Evolutionary conservation across 2,113 vertebrate genomes (phyloP), one percentile per base, ranked within the genome.

Genomic region (Nicator chloris): DNA sequence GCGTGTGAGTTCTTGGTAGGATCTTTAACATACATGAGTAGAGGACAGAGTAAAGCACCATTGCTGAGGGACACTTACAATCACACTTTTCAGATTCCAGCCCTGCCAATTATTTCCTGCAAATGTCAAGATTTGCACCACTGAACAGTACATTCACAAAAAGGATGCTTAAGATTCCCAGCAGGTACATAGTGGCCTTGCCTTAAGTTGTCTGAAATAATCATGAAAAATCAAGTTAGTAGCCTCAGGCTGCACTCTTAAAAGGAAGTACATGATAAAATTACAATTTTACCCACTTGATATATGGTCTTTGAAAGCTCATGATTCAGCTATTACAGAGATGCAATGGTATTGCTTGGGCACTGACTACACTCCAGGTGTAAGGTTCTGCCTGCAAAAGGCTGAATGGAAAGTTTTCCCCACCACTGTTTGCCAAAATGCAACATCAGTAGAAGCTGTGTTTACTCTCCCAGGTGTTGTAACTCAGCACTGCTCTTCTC

Each of bases 1-100:
- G 90, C 87, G 57, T 4, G 9, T 87, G 80, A 92, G 81, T 47
- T 64, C 40, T 82, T 60, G 37, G 39, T 86, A 77, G 90, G 50
- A 54, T 40, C 56, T 80, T 78, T 63, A 85, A 42, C 1, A 0
- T 45, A 51, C 47, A 63, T 13, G 33, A 86, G 75, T 57, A 85
- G 77, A 89, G 85, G 83, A 91, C 65, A 93, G 86, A 94, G 82
- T 56, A 87, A 88, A 97, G 95, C 85, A 96, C 88, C 93, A 60
- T 54, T 0, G 26, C 89, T 87, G 69, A 92, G 68, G 72, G 90
- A 85, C 75, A 59, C 39, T 21, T 27, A 68, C 45, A 81, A 15
- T 60, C 73, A 49, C 50, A 27, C 78, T 81, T 64, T 18, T 78
- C 77, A 82, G 44, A n/a, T 61, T 37, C 70, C 37, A 93, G 73